A percentile compares a stretch with the other conserved stretches of the same genome.
Evolutionary conservation across 2,113 vertebrate species (phyloP).

Genomic region (Etheostoma cragini): DNA sequence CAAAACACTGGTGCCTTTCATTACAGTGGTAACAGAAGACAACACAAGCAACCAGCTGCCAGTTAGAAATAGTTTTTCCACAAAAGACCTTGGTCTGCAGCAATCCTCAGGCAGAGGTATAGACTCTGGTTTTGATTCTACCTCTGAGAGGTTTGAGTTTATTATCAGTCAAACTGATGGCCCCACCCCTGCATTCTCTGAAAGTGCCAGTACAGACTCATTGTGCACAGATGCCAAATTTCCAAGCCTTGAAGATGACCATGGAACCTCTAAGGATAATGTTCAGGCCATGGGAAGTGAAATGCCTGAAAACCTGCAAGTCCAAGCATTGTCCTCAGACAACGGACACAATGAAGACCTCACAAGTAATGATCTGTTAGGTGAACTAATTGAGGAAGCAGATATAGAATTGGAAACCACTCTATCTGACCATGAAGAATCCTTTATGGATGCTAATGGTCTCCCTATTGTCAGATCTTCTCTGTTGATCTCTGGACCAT

Average conservation of each 20-base stretch:
- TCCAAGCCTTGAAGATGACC: slow-evolving; percentile 68
- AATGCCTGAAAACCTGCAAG: slow-evolving; percentile 65
- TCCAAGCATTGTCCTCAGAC: slow-evolving; percentile 49
- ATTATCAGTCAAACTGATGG: slow-evolving; percentile 55
- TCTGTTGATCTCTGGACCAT: slow-evolving; percentile 81
- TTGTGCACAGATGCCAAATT: slow-evolving; percentile 83
- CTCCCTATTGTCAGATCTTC: slow-evolving; percentile 59
- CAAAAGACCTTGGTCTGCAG: slow-evolving; percentile 71
- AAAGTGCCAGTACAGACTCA: slow-evolving; percentile 69
- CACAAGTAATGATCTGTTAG: slow-evolving; percentile 76
- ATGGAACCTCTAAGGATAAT: slow-evolving; percentile 53
- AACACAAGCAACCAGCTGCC: slow-evolving; percentile 52
- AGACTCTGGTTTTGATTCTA: slow-evolving; percentile 76
- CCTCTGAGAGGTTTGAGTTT: slow-evolving; percentile 73
- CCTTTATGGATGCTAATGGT: slow-evolving; percentile 79
- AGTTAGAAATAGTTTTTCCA: slow-evolving; percentile 72
- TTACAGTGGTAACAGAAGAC: slow-evolving; percentile 76
- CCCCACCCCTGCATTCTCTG: slow-evolving; percentile 57
- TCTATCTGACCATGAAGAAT: slow-evolving; percentile 81
- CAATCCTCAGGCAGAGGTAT: slow-evolving; percentile 58
- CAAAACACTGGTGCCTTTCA: slow-evolving; percentile 80
- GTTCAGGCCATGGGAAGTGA: slow-evolving; percentile 55
- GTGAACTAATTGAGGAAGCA: slow-evolving; percentile 77
- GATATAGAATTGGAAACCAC: slow-evolving; percentile 73
- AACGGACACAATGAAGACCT: slow-evolving; percentile 71